These are phyloP conservation scores for Enteromius radiatus DNA, from an alignment of 2,797 vertebrate genomes.

Conservation along the genomic window DNA sequence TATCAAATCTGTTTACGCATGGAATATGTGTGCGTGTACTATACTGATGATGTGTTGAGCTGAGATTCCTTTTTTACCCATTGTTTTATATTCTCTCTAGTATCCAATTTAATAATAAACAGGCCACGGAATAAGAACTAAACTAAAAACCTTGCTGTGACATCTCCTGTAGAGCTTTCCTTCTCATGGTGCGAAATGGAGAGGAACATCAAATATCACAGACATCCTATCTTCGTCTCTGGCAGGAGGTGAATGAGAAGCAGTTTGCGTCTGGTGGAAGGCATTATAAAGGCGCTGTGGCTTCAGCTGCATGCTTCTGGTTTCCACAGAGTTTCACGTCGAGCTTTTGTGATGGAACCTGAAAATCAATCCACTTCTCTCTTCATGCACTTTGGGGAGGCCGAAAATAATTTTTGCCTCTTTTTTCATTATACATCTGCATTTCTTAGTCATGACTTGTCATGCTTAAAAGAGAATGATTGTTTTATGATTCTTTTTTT, in stretches of 20 bases:
- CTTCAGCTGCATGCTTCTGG: not conserved
- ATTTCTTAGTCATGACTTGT: not conserved
- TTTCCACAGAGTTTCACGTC: slow-evolving; percentile 21
- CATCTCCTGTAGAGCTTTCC: slow-evolving; percentile 1
- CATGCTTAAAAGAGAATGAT: not conserved
- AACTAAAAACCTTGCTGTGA: not conserved
- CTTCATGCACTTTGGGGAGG: not conserved
- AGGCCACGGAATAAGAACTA: slow-evolving; percentile 12
- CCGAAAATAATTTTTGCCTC: not conserved
- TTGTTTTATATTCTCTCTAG: not conserved
- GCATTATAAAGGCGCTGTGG: not conserved
- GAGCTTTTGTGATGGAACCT: slow-evolving; percentile 33
- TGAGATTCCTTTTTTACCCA: not conserved
- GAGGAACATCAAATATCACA: slow-evolving; percentile 20
- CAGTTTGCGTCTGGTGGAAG: slow-evolving; percentile 12
- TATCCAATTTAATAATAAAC: slow-evolving; percentile 14
- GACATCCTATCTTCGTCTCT: not conserved
- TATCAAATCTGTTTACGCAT: not conserved
- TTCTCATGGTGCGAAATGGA: slow-evolving; percentile 11
- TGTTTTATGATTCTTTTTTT: not conserved
- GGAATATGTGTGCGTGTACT: not conserved
- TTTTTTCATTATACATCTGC: not conserved
- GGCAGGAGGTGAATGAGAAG: slow-evolving; percentile 21
- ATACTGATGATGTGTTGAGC: not conserved
- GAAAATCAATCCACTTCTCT: slow-evolving; percentile 31